Conservation (phyloP, 2,113 vertebrate species). For the Cercopithecus mona region DNA sequence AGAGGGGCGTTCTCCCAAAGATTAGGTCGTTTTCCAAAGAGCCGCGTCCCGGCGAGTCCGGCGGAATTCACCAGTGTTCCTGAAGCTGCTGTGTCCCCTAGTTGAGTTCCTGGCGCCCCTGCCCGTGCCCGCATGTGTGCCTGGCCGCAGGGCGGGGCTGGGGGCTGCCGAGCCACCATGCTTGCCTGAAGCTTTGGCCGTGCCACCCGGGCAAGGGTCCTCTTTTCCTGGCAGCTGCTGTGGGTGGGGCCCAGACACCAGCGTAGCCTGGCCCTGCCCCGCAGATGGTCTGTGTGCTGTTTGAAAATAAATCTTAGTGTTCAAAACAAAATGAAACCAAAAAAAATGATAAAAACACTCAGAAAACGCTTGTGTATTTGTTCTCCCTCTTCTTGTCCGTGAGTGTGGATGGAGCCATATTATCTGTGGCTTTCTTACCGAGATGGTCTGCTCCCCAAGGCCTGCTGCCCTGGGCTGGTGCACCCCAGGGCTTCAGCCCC, state of each 20-base stretch:
- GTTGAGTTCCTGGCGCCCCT: slow-evolving; percentile 44
- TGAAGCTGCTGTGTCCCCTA: slow-evolving; percentile 71
- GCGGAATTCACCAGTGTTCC: slow-evolving; percentile 72
- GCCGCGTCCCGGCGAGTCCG: slow-evolving; percentile 71
- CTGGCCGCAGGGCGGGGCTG: neutral
- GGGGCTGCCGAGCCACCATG: slow-evolving; percentile 30
- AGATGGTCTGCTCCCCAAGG: accelerated
- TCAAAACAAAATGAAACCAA: slow-evolving; percentile 77
- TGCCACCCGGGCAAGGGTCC: neutral
- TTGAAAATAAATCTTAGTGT: slow-evolving; percentile 83
- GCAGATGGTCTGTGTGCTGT: slow-evolving; percentile 82
- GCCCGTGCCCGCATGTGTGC: neutral
- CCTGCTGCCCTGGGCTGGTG: neutral
- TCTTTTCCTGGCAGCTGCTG: slow-evolving; percentile 56
- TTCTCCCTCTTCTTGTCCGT: neutral
- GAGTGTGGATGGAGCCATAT: slow-evolving; percentile 48
- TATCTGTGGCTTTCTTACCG: neutral
- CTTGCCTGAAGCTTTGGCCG: slow-evolving; percentile 59
- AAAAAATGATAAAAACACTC: neutral
- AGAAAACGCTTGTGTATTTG: neutral
- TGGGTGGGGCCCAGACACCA: slow-evolving; percentile 2
- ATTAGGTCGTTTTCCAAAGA: slow-evolving; percentile 78
- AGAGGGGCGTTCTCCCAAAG: slow-evolving; percentile 69
- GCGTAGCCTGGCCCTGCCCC: slow-evolving; percentile 58
- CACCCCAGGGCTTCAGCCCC: neutral